These are phyloP conservation scores for Aethina tumida DNA, from an alignment of 1,140 invertebrate species.

Conservation along the genomic window DNA sequence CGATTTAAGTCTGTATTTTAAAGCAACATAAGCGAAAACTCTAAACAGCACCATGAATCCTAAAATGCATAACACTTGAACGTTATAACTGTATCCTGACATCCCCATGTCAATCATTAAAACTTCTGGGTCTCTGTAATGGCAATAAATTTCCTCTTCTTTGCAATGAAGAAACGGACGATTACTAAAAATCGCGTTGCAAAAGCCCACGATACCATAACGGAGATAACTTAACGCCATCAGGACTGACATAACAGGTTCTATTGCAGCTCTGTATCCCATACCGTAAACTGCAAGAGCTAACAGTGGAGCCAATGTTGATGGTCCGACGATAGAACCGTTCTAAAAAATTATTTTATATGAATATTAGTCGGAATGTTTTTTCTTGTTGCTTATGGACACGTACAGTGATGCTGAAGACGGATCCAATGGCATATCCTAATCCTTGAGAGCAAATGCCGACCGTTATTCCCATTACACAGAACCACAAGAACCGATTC, in stretches of 20 bases:
- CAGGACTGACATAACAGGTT: slow-evolving; percentile 43
- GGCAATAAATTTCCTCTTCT: slow-evolving; percentile 45
- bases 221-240: slow-evolving; percentile 47
- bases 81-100: slow-evolving; percentile 6
- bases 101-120: slow-evolving; percentile 24
- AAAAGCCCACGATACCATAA: slow-evolving; percentile 43
- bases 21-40: slow-evolving; percentile 17
- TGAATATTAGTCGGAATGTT: slow-evolving; percentile 1
- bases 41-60: slow-evolving; percentile 21
- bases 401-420: slow-evolving; percentile 35
- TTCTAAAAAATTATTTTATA: slow-evolving; percentile 27
- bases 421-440: slow-evolving; percentile 37
- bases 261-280: slow-evolving; percentile 35
- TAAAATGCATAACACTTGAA: slow-evolving; percentile 15
- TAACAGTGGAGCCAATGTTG: slow-evolving; percentile 32
- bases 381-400: slow-evolving; percentile 2
- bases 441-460: slow-evolving; percentile 36
- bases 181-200: slow-evolving; percentile 43
- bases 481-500: slow-evolving; percentile 32
- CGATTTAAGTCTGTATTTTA: slow-evolving; percentile 23
- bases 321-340: slow-evolving; percentile 35
- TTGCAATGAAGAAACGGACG: slow-evolving; percentile 36
- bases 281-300: slow-evolving; percentile 37
- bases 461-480: slow-evolving; percentile 23
- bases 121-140: slow-evolving; percentile 33